phyloP scores from a whole-genome alignment of 2,797 vertebrate genomes.

The Megaceryle alcyon region DNA sequence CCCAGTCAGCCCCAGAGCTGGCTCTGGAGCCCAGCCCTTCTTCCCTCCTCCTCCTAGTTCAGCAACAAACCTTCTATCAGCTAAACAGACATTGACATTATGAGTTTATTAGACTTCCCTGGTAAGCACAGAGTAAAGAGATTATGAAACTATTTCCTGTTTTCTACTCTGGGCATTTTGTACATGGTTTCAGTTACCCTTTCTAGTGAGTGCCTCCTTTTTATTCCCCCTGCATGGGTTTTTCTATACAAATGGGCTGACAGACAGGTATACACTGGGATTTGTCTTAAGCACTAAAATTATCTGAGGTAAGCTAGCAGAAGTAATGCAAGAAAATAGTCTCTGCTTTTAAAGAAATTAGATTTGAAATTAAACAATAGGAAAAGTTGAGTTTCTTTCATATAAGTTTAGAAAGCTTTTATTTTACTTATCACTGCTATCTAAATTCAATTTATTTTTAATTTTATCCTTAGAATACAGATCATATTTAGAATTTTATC shows the following conservation, averaged over 20 bases:
- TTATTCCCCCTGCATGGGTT: not conserved
- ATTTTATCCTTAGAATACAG: not conserved
- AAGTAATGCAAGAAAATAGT: slow-evolving; percentile 44
- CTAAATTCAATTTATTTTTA: not conserved
- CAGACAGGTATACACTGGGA: slow-evolving; percentile 40
- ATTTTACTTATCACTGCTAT: not conserved
- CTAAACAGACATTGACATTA: not conserved
- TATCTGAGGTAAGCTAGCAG: slow-evolving; percentile 26
- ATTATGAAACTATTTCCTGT: not conserved
- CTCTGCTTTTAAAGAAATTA: slow-evolving; percentile 19
- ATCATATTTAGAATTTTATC: too few species aligned
- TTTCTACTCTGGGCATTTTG: not conserved
- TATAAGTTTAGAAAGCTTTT: not conserved
- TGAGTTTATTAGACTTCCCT: not conserved
- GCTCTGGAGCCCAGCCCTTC: not conserved
- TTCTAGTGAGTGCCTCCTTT: not conserved
- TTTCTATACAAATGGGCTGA: slow-evolving; percentile 29
- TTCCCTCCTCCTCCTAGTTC: not conserved
- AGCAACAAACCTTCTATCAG: not conserved
- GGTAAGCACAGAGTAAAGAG: not conserved
- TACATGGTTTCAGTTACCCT: not conserved
- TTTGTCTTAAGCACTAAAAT: slow-evolving; percentile 63
- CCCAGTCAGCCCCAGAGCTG: not conserved
- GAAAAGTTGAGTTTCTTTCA: not conserved
- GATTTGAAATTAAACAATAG: slow-evolving; percentile 10